Conservation (phyloP, 2,888 invertebrate genomes). For the Phytoseiulus persimilis region DNA sequence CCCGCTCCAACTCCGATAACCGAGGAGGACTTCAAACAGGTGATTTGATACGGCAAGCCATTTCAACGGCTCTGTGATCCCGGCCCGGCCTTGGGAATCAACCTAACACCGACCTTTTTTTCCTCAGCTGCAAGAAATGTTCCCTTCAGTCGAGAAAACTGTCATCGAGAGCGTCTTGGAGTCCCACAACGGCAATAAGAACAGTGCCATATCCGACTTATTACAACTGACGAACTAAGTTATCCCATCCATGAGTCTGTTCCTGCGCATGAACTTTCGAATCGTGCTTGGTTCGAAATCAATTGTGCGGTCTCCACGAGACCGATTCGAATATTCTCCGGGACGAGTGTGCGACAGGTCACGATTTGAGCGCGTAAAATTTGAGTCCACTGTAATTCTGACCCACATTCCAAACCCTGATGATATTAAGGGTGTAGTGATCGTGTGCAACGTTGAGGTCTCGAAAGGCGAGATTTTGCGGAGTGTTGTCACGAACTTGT, state of each 20-base stretch:
- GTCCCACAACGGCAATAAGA: constrained; percentile 78
- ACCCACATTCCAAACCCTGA: not conserved
- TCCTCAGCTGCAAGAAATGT: constrained; percentile 81
- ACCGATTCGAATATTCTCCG: no score
- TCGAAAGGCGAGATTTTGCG: not conserved
- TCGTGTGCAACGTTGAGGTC: not conserved
- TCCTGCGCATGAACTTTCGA: no score
- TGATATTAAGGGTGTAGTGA: not conserved
- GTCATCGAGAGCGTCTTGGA: constrained; percentile 83
- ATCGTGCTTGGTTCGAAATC: no score
- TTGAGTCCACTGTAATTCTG: not conserved
- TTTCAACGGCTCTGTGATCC: not conserved
- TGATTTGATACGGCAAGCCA: not conserved
- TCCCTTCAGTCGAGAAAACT: constrained; percentile 85
- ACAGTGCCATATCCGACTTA: constrained; percentile 77
- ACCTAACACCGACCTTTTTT: not conserved
- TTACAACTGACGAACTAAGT: constrained; percentile 62
- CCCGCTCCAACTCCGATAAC: constrained; percentile 39
- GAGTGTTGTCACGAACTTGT: not conserved
- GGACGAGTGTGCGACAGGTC: no score
- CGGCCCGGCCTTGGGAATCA: not conserved
- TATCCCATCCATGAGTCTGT: not conserved
- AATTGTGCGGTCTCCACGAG: no score
- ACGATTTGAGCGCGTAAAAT: no score
- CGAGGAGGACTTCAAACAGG: constrained; percentile 41